Percentiles rank a stretch among this genome's conserved stretches.
Conservation (phyloP, 2,113 vertebrate genomes). For the Corynorhinus townsendii region DNA sequence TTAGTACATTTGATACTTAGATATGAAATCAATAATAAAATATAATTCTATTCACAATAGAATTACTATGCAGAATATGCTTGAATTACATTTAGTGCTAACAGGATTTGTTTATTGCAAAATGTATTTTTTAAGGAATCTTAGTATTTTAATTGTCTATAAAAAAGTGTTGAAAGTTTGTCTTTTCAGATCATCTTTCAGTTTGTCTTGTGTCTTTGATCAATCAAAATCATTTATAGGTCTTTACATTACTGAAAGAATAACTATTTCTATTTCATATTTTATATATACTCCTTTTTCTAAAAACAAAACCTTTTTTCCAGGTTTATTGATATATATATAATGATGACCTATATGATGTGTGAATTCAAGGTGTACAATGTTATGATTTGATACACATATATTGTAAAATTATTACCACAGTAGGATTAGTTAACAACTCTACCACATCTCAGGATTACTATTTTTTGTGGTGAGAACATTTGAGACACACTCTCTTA, state of each 20-base stretch:
- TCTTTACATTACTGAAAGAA: slow-evolving; percentile 2
- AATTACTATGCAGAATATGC: not conserved
- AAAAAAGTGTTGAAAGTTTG: slow-evolving; percentile 32
- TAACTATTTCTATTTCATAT: slow-evolving; percentile 62
- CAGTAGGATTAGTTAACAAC: not conserved
- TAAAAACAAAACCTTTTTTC: not conserved
- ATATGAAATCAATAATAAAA: slow-evolving; percentile 31
- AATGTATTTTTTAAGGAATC: slow-evolving; percentile 12
- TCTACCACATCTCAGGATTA: not conserved
- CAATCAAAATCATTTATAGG: not conserved
- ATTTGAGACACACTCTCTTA: not conserved
- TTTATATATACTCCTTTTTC: not conserved
- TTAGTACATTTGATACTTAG: slow-evolving; percentile 28
- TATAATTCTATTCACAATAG: not conserved
- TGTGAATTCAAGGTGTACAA: not conserved
- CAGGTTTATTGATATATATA: not conserved
- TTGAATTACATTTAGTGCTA: slow-evolving; percentile 29
- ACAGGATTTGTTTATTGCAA: slow-evolving; percentile 4
- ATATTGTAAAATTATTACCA: not conserved
- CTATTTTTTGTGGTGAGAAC: not conserved
- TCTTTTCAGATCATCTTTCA: slow-evolving; percentile 11
- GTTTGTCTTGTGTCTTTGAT: not conserved
- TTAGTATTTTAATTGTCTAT: slow-evolving; percentile 7
- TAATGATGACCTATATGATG: not conserved
- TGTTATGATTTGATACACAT: not conserved